Base-by-base conservation (phyloP, 2,113 vertebrate genomes). In the Ascaphus truei region DNA sequence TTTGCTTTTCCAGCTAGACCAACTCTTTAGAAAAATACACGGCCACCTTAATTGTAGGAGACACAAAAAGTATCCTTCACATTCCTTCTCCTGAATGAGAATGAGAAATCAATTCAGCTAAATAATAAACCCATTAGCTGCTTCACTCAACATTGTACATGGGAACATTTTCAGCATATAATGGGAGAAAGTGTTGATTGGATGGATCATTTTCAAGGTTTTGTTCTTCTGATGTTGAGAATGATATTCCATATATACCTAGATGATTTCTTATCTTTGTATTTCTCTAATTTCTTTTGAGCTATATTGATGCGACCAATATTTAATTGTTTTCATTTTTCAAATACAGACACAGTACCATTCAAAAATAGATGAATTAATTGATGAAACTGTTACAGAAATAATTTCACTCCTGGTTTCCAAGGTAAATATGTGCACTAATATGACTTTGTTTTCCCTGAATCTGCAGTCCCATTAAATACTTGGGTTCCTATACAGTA, bases 11-110 rank as follows among this genome's bases (percentile, higher is more conserved):
- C 83, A 87, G 88, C 90, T 92, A 89, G 91, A 93, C 85, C 85
- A 86, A 84, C 85, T 84, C 91, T 95, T 95, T 94, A 89, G 85
- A 92, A 90, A 86, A 92, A 91, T 89, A 89, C 90, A 87, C 81
- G 79, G 87, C 86, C 92, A 92, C 91, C 89, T 90, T 96, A 94
- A 96, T 95, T 98, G 93, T 86, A 73, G 85, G 84, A 83, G 83
- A 86, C 89, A 95, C 93, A 97, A 95, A 96, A 95, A 90, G 88
- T 94, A 95, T 95, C 94, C 94, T 96, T 96, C 94, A 92, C 90
- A 97, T 98, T 98, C 94, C 93, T 92, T 88, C 12, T 84, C 86
- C 88, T 95, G 90, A 93, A 92, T 85, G 78, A 90, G 85, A 90
- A 88, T 86, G 85, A 88, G 88, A 94, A 92, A 90, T 91, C 91